phyloP scores from a whole-genome alignment of 2,113 vertebrate genomes.

The Thomomys bottae region DNA sequence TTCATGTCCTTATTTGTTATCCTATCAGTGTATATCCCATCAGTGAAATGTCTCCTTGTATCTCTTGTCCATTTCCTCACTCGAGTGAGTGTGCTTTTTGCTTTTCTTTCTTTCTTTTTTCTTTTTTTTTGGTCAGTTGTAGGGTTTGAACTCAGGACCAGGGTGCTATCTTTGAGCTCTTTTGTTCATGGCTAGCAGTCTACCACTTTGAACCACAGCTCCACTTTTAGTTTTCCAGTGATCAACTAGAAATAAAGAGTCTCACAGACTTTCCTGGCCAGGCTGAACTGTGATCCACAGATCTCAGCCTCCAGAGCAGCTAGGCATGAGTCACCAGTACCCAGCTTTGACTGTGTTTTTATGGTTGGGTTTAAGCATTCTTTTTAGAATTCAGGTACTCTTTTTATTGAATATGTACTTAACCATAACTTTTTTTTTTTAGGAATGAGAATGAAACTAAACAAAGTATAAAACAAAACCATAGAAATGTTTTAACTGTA shows the following conservation, averaged over 20 bases:
- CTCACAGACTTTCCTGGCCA: too few species aligned
- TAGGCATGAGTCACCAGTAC: too few species aligned
- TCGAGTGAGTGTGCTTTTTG: neutral
- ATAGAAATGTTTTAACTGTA: neutral
- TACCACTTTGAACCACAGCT: too few species aligned
- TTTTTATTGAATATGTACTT: neutral
- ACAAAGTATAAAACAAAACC: neutral
- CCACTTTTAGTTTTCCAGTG: too few species aligned
- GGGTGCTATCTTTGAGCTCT: too few species aligned
- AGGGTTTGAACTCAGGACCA: too few species aligned
- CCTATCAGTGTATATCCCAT: neutral
- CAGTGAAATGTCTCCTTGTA: neutral
- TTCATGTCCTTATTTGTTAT: neutral
- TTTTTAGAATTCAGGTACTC: slow-evolving; percentile 7
- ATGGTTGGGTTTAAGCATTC: slow-evolving; percentile 27
- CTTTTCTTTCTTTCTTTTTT: too few species aligned
- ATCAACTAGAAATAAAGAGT: too few species aligned
- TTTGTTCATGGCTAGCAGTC: too few species aligned
- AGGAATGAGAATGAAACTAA: slow-evolving; percentile 26
- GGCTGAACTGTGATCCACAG: too few species aligned
- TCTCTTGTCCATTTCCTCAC: neutral
- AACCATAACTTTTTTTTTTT: neutral
- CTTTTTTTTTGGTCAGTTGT: neutral
- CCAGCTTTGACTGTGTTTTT: neutral
- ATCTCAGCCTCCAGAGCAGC: too few species aligned